These are phyloP conservation scores for Meandrusa payeni DNA, from an alignment of 2,888 invertebrate species.

Conservation along the genomic window DNA sequence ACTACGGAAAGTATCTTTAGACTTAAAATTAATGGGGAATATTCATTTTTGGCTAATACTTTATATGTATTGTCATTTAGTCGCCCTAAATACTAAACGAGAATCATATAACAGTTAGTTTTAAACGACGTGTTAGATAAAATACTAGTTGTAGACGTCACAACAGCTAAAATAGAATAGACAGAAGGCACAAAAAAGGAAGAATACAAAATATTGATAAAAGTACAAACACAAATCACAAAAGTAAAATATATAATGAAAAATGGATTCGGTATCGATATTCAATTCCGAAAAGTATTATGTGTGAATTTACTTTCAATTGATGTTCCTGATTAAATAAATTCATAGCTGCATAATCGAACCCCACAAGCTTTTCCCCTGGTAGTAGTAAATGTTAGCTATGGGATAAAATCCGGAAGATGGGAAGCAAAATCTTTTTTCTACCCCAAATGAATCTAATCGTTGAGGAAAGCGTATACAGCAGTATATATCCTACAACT, in stretches of 20 bases:
- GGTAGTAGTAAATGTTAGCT: too few relatives aligned
- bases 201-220: constrained; percentile 23
- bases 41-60: constrained; percentile 56
- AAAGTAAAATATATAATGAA: constrained; percentile 40
- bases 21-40: constrained; percentile 66
- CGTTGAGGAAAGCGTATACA: too few relatives aligned
- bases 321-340: too few relatives aligned
- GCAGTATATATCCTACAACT: too few relatives aligned
- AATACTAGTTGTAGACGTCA: constrained; percentile 13
- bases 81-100: constrained; percentile 79
- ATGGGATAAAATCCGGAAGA: too few relatives aligned
- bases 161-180: background rate
- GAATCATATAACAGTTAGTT: constrained; percentile 66
- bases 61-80: constrained; percentile 79
- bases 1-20: constrained; percentile 42
- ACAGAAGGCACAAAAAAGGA: constrained; percentile 9
- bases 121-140: constrained; percentile 4
- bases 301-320: too few relatives aligned
- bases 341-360: too few relatives aligned
- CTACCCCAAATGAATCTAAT: too few relatives aligned
- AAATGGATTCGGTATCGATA: constrained; percentile 33
- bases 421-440: too few relatives aligned
- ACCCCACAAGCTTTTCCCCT: too few relatives aligned
- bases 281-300: constrained; percentile 36
- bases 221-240: constrained; percentile 41